Percentiles rank a stretch among this genome's conserved stretches.
Evolutionary conservation across 2,888 invertebrate species (phyloP).

Genomic region (Galerucella calmariensis): DNA sequence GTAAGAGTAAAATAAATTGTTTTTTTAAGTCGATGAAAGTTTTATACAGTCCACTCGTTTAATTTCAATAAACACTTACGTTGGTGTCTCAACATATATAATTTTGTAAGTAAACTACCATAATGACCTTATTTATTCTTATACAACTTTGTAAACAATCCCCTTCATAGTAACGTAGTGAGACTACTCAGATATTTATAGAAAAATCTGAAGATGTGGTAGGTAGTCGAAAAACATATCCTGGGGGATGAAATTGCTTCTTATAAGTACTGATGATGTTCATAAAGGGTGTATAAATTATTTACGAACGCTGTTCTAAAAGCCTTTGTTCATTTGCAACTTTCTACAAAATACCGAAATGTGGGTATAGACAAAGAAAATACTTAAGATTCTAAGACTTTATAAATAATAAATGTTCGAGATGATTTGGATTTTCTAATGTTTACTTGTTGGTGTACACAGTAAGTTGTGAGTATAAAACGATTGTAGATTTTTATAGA

Average conservation of each 20-base stretch:
- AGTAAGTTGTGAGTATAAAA: no score
- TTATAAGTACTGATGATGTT: constrained; percentile 32
- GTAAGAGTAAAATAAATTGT: no score
- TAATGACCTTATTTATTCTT: background rate
- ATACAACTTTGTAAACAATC: background rate
- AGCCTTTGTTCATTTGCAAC: constrained; percentile 2
- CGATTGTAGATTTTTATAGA: no score
- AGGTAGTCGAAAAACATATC: constrained; percentile 39
- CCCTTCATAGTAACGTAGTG: background rate
- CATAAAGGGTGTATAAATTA: constrained; percentile 32
- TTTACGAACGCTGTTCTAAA: constrained; percentile 18
- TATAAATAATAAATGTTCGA: no score
- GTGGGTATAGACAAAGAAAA: background rate
- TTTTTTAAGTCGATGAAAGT: no score
- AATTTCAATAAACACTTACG: no score
- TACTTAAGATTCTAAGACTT: no score
- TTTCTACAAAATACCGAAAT: background rate
- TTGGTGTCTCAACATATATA: no score
- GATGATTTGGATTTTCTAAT: no score
- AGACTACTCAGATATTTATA: constrained; percentile 41
- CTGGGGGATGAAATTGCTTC: constrained; percentile 36
- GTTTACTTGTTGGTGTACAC: no score
- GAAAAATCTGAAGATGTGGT: constrained; percentile 33
- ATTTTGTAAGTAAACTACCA: background rate
- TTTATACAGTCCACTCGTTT: no score